Percentiles rank a stretch among this genome's conserved stretches.
phyloP scores from a whole-genome alignment of 2,113 vertebrate species.

The Sinocyclocheilus rhinocerous region DNA sequence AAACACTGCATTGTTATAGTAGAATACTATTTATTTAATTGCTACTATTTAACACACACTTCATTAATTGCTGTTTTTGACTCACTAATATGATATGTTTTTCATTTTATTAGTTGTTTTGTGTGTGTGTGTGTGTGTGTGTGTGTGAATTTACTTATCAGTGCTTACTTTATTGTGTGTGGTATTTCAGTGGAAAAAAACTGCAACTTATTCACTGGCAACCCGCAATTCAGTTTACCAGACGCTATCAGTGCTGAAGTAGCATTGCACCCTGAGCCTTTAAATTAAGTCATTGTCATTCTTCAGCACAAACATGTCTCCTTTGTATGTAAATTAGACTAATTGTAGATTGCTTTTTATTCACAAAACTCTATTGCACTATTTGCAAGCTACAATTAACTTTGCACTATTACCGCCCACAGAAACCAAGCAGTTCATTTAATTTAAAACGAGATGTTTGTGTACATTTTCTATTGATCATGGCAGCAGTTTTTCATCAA shows the following conservation, averaged over 20 bases:
- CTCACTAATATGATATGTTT: not conserved
- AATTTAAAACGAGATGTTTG: constrained; percentile 16
- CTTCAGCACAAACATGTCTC: not conserved
- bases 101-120: no score
- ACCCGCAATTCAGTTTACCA: not conserved
- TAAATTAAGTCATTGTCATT: constrained; percentile 27
- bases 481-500: constrained; percentile 14
- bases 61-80: no score
- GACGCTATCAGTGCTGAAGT: not conserved
- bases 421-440: constrained; percentile 2
- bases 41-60: no score
- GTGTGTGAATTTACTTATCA: no score
- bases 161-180: not conserved
- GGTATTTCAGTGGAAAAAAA: not conserved
- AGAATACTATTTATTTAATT: no score
- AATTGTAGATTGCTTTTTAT: not conserved
- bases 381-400: not conserved
- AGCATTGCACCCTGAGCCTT: not conserved
- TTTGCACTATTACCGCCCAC: not conserved
- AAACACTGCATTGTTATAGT: no score
- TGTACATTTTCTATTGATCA: constrained; percentile 21
- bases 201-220: not conserved
- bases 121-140: no score
- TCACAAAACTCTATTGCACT: not conserved
- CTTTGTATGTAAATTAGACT: constrained; percentile 20